These are phyloP conservation scores for Erpornis zantholeuca DNA, from an alignment of 2,113 vertebrate genomes.

Conservation along the genomic window DNA sequence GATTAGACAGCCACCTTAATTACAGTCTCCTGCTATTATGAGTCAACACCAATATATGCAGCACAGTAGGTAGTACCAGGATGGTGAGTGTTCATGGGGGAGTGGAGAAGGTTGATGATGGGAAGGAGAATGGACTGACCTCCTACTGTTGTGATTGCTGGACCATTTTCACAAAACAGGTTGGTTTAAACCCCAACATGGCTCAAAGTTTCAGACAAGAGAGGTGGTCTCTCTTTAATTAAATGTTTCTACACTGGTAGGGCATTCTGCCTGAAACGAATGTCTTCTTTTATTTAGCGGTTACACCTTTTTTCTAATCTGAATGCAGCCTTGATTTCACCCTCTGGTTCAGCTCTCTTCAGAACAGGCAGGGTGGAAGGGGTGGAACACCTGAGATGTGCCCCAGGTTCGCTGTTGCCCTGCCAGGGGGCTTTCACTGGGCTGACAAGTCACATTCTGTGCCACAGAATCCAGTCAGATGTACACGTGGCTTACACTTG, in stretches of 20 bases:
- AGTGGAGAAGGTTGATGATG: neutral
- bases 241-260: neutral
- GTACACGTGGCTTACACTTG: neutral
- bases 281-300: neutral
- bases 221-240: neutral
- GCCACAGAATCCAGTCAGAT: neutral
- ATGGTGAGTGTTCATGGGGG: neutral
- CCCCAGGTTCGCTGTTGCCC: neutral
- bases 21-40: neutral
- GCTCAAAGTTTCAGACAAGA: neutral
- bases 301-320: neutral
- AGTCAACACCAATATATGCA: neutral
- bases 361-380: neutral
- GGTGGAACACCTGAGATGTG: neutral
- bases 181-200: neutral
- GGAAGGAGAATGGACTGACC: neutral
- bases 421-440: neutral
- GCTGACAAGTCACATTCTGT: neutral
- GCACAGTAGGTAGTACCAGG: neutral
- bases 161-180: neutral
- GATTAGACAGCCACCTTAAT: conserved; percentile 17
- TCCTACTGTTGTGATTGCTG: neutral
- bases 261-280: neutral
- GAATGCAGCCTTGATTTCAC: neutral
- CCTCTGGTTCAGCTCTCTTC: neutral